Percentiles rank a stretch among this genome's conserved stretches.
phyloP scores from a whole-genome alignment of 64 coral and sea anemone species.

The Actinia equina region DNA sequence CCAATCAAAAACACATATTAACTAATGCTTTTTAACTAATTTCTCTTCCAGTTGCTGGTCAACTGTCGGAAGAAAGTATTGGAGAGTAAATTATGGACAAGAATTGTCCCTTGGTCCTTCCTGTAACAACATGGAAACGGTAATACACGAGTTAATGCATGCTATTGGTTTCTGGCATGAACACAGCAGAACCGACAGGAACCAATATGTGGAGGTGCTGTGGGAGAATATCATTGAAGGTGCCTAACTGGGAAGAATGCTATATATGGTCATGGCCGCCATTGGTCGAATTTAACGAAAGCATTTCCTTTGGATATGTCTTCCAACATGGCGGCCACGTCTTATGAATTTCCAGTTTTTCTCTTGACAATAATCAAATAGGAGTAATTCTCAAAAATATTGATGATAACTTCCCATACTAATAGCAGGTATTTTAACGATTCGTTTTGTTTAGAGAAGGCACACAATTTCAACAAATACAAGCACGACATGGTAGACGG shows the following conservation, averaged over 20 bases:
- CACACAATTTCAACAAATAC: constrained; percentile 72
- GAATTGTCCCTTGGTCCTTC: constrained; percentile 59
- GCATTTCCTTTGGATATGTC: background rate
- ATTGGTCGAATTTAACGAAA: background rate
- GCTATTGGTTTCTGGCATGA: constrained; percentile 82
- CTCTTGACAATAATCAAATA: no score
- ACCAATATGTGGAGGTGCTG: constrained; percentile 63
- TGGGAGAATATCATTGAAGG: constrained; percentile 80
- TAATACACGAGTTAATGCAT: constrained; percentile 87
- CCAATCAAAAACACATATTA: no score
- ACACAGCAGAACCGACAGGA: constrained; percentile 65
- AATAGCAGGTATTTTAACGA: background rate
- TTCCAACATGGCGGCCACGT: background rate
- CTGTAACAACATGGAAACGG: constrained; percentile 56
- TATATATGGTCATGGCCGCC: background rate
- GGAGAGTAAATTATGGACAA: constrained; percentile 51
- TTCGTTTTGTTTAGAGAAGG: constrained; percentile 19
- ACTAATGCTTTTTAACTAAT: no score
- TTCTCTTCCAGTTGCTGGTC: constrained; percentile 60
- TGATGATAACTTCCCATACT: no score
- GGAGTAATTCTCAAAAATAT: no score
- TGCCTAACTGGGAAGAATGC: background rate
- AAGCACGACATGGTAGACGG: constrained; percentile 44
- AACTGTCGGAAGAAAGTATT: constrained; percentile 64
- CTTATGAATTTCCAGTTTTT: no score